phyloP scores from a whole-genome alignment of 2,113 vertebrate species.

The Centrocercus urophasianus region DNA sequence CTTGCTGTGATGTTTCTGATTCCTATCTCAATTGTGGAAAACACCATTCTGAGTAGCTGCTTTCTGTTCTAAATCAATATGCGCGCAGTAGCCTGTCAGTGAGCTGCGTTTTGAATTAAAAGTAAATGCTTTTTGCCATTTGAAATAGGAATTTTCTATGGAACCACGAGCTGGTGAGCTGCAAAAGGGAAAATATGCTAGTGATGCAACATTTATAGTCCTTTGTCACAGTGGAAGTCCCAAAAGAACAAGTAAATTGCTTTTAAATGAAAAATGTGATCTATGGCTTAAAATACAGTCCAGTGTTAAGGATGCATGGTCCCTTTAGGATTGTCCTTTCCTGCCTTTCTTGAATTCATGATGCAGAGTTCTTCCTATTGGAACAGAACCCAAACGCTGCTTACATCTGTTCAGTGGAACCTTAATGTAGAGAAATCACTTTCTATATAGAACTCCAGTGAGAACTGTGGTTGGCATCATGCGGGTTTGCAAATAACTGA shows the following conservation, averaged over 20 bases:
- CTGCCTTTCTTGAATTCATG: slow-evolving; percentile 49
- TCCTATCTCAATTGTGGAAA: neutral
- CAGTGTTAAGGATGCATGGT: neutral
- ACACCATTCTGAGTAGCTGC: neutral
- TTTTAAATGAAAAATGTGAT: neutral
- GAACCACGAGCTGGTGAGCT: neutral
- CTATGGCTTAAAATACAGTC: neutral
- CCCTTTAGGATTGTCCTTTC: neutral
- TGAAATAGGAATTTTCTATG: neutral
- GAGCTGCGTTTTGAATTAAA: neutral
- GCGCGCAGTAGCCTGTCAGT: neutral
- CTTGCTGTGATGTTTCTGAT: slow-evolving; percentile 33
- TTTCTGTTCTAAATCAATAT: neutral
- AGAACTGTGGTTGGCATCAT: neutral
- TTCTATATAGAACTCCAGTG: neutral
- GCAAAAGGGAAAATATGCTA: slow-evolving; percentile 3
- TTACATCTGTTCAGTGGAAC: slow-evolving; percentile 15
- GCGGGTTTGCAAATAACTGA: neutral
- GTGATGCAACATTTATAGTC: neutral
- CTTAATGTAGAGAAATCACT: slow-evolving; percentile 2
- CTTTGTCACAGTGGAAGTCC: neutral
- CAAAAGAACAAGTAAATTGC: neutral
- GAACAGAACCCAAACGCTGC: neutral
- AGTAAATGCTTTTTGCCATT: neutral
- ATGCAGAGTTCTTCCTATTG: slow-evolving; percentile 52